Evolutionary conservation across 2,113 vertebrate species (phyloP).

Genomic region (Pedionomus torquatus): DNA sequence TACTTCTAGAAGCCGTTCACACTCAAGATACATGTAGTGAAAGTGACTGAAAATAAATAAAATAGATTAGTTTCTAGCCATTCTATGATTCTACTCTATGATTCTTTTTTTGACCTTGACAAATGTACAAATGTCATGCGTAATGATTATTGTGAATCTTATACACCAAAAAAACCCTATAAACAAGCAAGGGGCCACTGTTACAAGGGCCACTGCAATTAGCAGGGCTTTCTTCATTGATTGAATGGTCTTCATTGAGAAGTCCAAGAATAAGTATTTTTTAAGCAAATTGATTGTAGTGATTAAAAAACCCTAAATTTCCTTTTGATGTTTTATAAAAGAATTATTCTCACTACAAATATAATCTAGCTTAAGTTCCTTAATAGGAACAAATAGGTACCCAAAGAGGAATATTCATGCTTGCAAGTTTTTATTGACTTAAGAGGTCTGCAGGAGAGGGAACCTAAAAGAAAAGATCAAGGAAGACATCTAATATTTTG

Average conservation of each 20-base stretch:
- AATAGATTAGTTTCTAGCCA: background rate
- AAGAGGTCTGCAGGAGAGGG: fast-evolving
- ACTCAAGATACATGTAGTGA: background rate
- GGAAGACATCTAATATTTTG: background rate
- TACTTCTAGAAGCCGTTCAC: background rate
- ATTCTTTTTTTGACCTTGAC: background rate
- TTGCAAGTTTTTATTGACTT: background rate
- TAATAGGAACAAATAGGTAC: background rate
- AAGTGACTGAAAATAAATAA: conserved; percentile 7
- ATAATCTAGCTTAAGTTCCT: background rate
- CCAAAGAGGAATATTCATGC: background rate
- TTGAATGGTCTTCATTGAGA: background rate
- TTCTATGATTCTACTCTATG: no score
- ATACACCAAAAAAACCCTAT: background rate
- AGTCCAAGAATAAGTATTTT: background rate
- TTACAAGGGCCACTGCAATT: background rate
- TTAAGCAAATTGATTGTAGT: background rate
- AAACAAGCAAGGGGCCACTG: background rate
- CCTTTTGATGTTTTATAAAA: background rate
- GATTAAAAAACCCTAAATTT: background rate
- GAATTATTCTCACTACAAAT: background rate
- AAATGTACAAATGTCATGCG: background rate
- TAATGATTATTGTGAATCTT: background rate
- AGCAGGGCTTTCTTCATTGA: background rate
- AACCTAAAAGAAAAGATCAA: background rate